Evolutionary conservation across 2,888 invertebrate genomes (phyloP).

Genomic region (Drosophila falleni): DNA sequence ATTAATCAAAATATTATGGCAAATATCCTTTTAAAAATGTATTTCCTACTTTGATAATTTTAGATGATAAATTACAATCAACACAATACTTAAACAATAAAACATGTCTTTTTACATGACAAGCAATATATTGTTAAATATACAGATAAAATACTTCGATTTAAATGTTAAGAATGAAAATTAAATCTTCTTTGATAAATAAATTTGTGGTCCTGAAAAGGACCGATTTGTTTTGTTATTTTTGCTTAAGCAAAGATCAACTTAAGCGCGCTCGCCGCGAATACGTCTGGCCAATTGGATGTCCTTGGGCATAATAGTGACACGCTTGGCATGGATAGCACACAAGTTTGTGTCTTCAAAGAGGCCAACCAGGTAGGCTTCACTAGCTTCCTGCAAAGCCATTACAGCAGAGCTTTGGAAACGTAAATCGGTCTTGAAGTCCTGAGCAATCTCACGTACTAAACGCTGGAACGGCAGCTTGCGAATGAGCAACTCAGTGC

Average conservation of each 20-base stretch:
- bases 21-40: too few species aligned
- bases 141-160: too few species aligned
- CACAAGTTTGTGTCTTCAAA: slow-evolving; percentile 4
- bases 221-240: slow-evolving; percentile 40
- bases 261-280: slow-evolving; percentile 78
- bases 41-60: too few species aligned
- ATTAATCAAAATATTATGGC: too few species aligned
- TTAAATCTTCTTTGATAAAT: slow-evolving; percentile 11
- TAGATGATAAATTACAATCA: too few species aligned
- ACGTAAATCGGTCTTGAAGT: slow-evolving; percentile 7
- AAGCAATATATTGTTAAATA: too few species aligned
- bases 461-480: slow-evolving; percentile 3
- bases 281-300: slow-evolving; percentile 97
- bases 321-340: slow-evolving; percentile 95
- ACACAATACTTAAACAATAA: too few species aligned
- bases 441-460: slow-evolving; percentile 1
- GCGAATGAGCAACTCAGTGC: slow-evolving; percentile 4
- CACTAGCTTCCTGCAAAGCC: slow-evolving; percentile 10
- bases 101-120: too few species aligned
- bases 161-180: slow-evolving; percentile 9
- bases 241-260: slow-evolving; percentile 1
- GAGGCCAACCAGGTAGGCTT: slow-evolving; percentile 14
- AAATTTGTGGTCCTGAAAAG: slow-evolving; percentile 49
- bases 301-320: slow-evolving; percentile 98
- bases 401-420: slow-evolving; percentile 2